Evolutionary conservation across 2,113 vertebrate species (phyloP), one percentile per base, ranked within the genome.

Genomic region (Panthera leo): DNA sequence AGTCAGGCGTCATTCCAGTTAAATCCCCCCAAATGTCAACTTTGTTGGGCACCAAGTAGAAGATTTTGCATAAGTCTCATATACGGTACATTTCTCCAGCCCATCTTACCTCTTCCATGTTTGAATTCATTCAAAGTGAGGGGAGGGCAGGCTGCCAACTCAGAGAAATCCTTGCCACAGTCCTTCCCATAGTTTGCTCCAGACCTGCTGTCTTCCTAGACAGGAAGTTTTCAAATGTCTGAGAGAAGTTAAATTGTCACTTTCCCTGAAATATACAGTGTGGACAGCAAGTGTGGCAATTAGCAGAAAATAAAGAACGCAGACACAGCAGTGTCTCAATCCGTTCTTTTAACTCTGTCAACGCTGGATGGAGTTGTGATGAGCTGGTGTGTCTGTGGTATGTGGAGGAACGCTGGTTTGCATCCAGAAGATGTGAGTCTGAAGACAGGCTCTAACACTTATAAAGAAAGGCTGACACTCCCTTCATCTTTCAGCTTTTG

Each of bases 271-370:
- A 97, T 96, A 93, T 76, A 61, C 31, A 15, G 83, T 89, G 89
- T 93, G 96, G 95, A 92, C 36, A 95, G 93, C 83, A 93, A 93
- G 53, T 70, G 78, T 89, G 91, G 61, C 97, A 95, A 97, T 97
- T 97, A 97, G 93, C 23, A 65, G 48, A 93, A 97, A 94, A 95
- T 89, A 79, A 89, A 12, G n/a, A 91, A 85, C 36, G 23, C 34
- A 94, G 85, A 73, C 13, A 36, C 7, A 91, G 61, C 39, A 86
- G 53, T 76, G 48, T 93, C 85, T 89, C 63, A 89, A 79, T 31
- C 1, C 61, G 31, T 75, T 48, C 7, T 73, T 94, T 93, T 84
- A 93, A 80, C 42, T 86, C 39, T 73, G 45, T 58, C 36, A 18
- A 0, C 27, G 23, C 85, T 87, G 19, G 31, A 51, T 34, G 34